Evolutionary conservation across 2,888 invertebrate species (phyloP), one percentile per base, ranked within the genome.

Genomic region (Cephus sareptanus): DNA sequence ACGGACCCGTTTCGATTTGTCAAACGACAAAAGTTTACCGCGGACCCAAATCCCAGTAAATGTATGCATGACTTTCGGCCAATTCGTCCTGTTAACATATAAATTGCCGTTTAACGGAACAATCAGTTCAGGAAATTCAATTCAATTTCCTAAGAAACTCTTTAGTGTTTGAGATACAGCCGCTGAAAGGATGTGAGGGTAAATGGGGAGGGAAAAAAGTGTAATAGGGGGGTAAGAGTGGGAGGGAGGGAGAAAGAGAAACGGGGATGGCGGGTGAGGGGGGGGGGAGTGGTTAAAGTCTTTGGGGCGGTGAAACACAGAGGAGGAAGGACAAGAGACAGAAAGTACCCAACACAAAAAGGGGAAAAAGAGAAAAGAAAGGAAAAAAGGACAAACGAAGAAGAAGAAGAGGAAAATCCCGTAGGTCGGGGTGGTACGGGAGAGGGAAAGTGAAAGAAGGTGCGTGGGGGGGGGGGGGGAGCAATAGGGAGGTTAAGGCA

Each of bases 101-200:
- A 89, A 90, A 90, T 90, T 90, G 89, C 87, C 87, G 87, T 85
- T 88, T 87, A 88, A 87, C 87, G 84, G 84, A 77, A 87, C 87
- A 89, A 89, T 88, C 87, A 85, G 88, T 87, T 86, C 81, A 13
- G 40, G 82, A 85, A 86, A 87, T 90, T 87, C 88, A 87, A 90
- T 90, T 90, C 87, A 89, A 88, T 89, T 90, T 89, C 85, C 87
- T 87, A 88, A 86, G 88, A 88, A 88, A 89, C 86, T 89, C 88
- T 89, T 89, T 87, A 89, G 89, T 83, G 85, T 87, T 87, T 86
- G 87, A 88, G 87, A 90, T 89, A 87, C 87, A 87, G 86, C 85
- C 87, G 85, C 76, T 84, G 85, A 87, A 86, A 86, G 85, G 83
- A 86, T 77, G 84, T 80, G 83, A 71, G 83, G 84, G 85, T 81